Percentiles rank a stretch among this genome's conserved stretches.
Evolutionary conservation across 53 echinoderm and acorn worm genomes (phyloP).

Genomic region (Paelopatides confundens): DNA sequence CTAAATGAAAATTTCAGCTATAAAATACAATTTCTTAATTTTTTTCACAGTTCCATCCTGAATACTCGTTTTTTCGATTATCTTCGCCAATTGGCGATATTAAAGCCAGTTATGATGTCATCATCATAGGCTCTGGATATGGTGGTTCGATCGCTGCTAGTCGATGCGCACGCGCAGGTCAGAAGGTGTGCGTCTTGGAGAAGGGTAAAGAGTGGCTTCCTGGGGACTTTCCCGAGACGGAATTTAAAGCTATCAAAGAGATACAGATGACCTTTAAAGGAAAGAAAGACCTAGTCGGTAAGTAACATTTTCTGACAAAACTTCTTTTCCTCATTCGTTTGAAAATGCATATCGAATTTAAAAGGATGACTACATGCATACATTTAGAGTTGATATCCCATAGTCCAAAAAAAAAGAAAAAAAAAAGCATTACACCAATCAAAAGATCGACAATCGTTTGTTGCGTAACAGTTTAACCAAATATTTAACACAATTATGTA

Average conservation of each 20-base stretch:
- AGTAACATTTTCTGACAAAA: not conserved
- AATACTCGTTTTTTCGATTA: slow-evolving; percentile 65
- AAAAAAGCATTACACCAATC: too few relatives aligned
- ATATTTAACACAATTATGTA: too few relatives aligned
- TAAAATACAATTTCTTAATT: not conserved
- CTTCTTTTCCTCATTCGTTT: too few relatives aligned
- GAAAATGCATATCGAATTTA: too few relatives aligned
- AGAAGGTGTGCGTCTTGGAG: slow-evolving; percentile 78
- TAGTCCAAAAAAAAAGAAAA: too few relatives aligned
- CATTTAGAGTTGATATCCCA: too few relatives aligned
- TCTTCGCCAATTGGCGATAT: slow-evolving; percentile 72
- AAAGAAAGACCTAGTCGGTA: slow-evolving; percentile 46
- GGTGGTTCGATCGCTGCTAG: slow-evolving; percentile 82
- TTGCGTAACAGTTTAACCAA: too few relatives aligned
- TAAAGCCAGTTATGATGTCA: slow-evolving; percentile 73
- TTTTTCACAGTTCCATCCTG: slow-evolving; percentile 53
- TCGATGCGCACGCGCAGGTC: slow-evolving; percentile 77
- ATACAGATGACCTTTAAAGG: slow-evolving; percentile 71
- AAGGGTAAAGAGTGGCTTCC: slow-evolving; percentile 84
- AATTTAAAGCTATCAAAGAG: slow-evolving; percentile 59
- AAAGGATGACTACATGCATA: too few relatives aligned
- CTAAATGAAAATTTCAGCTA: not conserved
- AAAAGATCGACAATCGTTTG: too few relatives aligned
- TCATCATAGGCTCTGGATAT: slow-evolving; percentile 84
- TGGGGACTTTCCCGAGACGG: slow-evolving; percentile 80